Percentiles rank a stretch among this genome's conserved stretches.
Conservation (phyloP, 2,797 vertebrate genomes). For the Oryzias dopingdopingensis region DNA sequence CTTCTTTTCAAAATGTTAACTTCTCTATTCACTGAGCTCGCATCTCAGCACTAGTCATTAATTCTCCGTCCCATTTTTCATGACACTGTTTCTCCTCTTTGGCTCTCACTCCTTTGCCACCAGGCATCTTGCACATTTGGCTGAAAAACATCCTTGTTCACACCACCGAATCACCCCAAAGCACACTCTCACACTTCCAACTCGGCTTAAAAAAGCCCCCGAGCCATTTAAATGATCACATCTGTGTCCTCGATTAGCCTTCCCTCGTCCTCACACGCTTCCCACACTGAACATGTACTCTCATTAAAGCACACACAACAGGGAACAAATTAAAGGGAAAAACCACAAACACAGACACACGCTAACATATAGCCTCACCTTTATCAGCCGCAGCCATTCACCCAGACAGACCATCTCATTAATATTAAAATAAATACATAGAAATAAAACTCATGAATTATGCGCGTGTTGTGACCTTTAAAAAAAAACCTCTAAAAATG, state of each 20-base stretch:
- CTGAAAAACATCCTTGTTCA: constrained; percentile 42
- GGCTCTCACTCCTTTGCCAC: constrained; percentile 19
- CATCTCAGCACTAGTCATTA: constrained; percentile 12
- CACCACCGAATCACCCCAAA: constrained; percentile 29
- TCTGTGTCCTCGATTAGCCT: constrained; percentile 45
- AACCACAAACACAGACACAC: constrained; percentile 7
- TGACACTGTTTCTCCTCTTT: constrained; percentile 10
- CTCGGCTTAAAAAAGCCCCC: constrained; percentile 33
- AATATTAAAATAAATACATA: constrained; percentile 71
- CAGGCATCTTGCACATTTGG: constrained; percentile 32
- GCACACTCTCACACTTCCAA: constrained; percentile 19
- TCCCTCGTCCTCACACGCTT: constrained; percentile 15
- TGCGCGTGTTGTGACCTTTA: constrained; percentile 34
- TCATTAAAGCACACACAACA: constrained; percentile 36
- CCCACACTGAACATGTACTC: constrained; percentile 34
- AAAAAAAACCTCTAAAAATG: constrained; percentile 21
- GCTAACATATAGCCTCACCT: constrained; percentile 20
- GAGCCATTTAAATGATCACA: constrained; percentile 47
- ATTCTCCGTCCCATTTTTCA: constrained; percentile 13
- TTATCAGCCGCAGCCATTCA: constrained; percentile 45
- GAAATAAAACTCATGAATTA: constrained; percentile 68
- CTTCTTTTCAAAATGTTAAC: neutral
- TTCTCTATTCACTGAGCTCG: constrained; percentile 9
- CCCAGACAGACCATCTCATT: constrained; percentile 46
- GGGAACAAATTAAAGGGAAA: constrained; percentile 49